Evolutionary conservation across 1,140 invertebrate species (phyloP), one percentile per base, ranked within the genome.

Genomic region (Temnothorax curvispinosus): DNA sequence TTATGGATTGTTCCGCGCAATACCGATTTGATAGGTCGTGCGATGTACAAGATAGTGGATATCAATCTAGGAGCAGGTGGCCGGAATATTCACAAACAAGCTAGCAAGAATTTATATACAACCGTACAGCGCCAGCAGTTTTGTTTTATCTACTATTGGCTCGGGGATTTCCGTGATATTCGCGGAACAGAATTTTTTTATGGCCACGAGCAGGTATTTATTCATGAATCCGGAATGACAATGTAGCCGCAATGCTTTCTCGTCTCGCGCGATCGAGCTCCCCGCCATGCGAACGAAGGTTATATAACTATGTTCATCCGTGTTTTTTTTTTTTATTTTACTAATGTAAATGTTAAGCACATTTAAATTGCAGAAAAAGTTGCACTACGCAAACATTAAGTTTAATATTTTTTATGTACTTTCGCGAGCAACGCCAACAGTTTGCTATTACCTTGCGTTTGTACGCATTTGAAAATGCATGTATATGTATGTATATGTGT

Each of bases 21-120:
- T 35, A 27, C 60, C 77, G 76, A 77, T 89, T 86, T 91, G 90
- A 91, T 84, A 65, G 90, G 44, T 88, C 27, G 15, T 44, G 27
- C 89, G n/a, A 54, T 64, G 44, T 58, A 60, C 72, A 41, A 65
- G 52, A 50, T 80, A 78, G 71, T 64, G 74, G 84, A 82, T 87
- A 89, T 91, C 90, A 89, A 91, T 91, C 78, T 88, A 91, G 90
- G 86, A 89, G 86, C 90, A 91, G 90, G 88, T 91, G 86, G 88
- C 82, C 86, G 32, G 54, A 89, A 86, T 80, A 91, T 89, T 72
- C 89, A 50, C 81, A 62, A 88, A 91, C 88, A 88, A 64, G 72
- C 60, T 74, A 69, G 58, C 81, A 89, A 78, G 81, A 91, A 91
- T 91, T 91, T 91, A 91, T 89, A 88, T 86, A 89, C 74, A 65